These are phyloP conservation scores for Bathynomus jamesi DNA, from an alignment of 1,140 invertebrate species.

Conservation along the genomic window DNA sequence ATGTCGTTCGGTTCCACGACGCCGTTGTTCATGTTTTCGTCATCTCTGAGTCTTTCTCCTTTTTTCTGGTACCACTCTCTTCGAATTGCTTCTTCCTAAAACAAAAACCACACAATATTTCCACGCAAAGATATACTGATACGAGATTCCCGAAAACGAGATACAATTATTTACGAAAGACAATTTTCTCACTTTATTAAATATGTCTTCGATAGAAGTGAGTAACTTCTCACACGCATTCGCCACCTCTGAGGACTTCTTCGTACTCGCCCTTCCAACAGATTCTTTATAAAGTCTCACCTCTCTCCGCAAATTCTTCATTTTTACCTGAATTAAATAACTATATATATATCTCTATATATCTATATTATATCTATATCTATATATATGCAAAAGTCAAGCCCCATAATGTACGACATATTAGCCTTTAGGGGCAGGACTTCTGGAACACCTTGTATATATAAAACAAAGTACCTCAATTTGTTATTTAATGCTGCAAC, in stretches of 20 bases:
- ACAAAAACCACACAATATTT: neutral
- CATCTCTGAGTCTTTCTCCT: conserved; percentile 27
- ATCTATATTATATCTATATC: neutral
- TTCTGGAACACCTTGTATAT: no score
- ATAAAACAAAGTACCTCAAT: no score
- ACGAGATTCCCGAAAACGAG: neutral
- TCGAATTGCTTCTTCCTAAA: conserved; percentile 31
- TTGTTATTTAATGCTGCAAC: no score
- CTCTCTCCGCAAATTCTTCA: conserved; percentile 34
- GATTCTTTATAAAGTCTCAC: conserved; percentile 31
- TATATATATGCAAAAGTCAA: neutral
- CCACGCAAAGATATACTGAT: neutral
- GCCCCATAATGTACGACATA: no score
- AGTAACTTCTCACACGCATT: conserved; percentile 33
- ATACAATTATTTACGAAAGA: no score
- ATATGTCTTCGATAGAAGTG: conserved; percentile 32
- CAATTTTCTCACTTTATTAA: conserved; percentile 33
- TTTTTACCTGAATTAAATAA: conserved; percentile 21
- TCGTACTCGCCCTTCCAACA: conserved; percentile 18
- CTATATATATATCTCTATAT: neutral
- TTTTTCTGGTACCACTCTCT: conserved; percentile 35
- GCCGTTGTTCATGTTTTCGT: conserved; percentile 23
- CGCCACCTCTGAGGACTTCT: conserved; percentile 31
- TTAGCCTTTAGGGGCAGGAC: no score
- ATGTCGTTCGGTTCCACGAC: conserved; percentile 27